Percentiles rank a stretch among this genome's conserved stretches.
phyloP scores from a whole-genome alignment of 2,113 vertebrate species.

The Phylloscopus trochiloides region DNA sequence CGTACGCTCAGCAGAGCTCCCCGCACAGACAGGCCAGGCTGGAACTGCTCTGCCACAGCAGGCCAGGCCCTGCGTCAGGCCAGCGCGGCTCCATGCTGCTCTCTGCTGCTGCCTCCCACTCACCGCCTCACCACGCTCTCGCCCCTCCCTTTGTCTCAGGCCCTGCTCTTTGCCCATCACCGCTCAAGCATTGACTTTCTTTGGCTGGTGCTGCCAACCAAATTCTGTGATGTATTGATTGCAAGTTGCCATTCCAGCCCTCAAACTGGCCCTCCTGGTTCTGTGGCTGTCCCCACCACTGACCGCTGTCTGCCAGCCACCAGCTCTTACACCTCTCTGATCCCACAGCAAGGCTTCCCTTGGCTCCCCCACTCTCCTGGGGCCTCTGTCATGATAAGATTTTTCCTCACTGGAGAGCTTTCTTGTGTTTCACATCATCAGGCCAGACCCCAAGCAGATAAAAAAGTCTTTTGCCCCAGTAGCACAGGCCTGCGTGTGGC shows the following conservation, averaged over 20 bases:
- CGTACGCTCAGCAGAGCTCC: not conserved
- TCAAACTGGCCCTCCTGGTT: not conserved
- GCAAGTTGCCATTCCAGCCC: not conserved
- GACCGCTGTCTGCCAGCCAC: accelerated
- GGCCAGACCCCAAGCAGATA: not conserved
- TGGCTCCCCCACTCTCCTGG: not conserved
- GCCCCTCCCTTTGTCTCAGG: not conserved
- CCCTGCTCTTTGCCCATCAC: not conserved
- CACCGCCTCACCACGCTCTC: not conserved
- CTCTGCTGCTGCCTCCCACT: slow-evolving; percentile 70
- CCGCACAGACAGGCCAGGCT: accelerated
- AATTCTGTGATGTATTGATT: not conserved
- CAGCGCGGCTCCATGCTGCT: slow-evolving; percentile 76
- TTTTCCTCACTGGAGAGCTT: not conserved
- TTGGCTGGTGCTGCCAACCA: not conserved
- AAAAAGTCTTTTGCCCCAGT: not conserved
- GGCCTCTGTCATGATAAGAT: accelerated
- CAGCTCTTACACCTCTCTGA: not conserved
- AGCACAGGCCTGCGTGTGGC: accelerated
- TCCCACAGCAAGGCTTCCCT: not conserved
- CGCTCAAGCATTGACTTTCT: not conserved
- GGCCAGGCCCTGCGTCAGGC: not conserved
- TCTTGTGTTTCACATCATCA: not conserved
- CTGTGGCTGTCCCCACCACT: not conserved
- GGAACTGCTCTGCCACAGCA: not conserved